phyloP scores from a whole-genome alignment of 2,888 invertebrate genomes.

The Orthonevra nobilis region DNA sequence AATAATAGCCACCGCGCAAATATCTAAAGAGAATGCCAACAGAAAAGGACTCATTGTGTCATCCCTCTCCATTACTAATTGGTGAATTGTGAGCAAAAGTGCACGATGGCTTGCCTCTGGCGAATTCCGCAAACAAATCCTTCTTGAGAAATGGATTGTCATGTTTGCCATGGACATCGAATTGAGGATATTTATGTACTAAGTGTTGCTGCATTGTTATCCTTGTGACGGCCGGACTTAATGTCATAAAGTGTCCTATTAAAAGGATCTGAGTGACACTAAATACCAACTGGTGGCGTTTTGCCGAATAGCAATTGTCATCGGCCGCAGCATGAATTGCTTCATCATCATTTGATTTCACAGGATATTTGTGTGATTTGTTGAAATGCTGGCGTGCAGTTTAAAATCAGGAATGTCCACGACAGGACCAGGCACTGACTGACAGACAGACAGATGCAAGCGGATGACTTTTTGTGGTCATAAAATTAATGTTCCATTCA shows the following conservation, averaged over 20 bases:
- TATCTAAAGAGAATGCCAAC: slow-evolving; percentile 2
- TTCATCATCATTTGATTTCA: slow-evolving; percentile 61
- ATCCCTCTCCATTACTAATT: slow-evolving; percentile 63
- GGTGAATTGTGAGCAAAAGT: slow-evolving; percentile 34
- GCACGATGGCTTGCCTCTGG: slow-evolving; percentile 13
- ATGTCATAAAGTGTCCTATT: slow-evolving; percentile 62
- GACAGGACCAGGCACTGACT: slow-evolving; percentile 23
- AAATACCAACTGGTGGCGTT: slow-evolving; percentile 53
- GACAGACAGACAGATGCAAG: slow-evolving; percentile 67
- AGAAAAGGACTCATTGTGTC: slow-evolving; percentile 27
- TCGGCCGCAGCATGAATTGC: slow-evolving; percentile 35
- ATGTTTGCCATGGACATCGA: slow-evolving; percentile 49
- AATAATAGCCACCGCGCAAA: slow-evolving; percentile 50
- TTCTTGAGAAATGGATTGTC: slow-evolving; percentile 36
- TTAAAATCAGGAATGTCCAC: background rate
- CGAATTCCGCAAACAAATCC: slow-evolving; percentile 64
- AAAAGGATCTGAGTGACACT: slow-evolving; percentile 50
- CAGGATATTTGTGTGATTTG: slow-evolving; percentile 39
- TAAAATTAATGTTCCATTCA: slow-evolving; percentile 66
- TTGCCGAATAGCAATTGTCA: slow-evolving; percentile 15
- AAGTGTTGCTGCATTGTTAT: slow-evolving; percentile 35
- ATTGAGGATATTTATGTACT: slow-evolving; percentile 62
- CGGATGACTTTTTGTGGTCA: slow-evolving; percentile 55
- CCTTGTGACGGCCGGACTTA: slow-evolving; percentile 35
- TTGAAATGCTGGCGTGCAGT: slow-evolving; percentile 58